Evolutionary conservation across 2,797 vertebrate species (phyloP), one percentile per base, ranked within the genome.

Genomic region (Sebastes glaucus): DNA sequence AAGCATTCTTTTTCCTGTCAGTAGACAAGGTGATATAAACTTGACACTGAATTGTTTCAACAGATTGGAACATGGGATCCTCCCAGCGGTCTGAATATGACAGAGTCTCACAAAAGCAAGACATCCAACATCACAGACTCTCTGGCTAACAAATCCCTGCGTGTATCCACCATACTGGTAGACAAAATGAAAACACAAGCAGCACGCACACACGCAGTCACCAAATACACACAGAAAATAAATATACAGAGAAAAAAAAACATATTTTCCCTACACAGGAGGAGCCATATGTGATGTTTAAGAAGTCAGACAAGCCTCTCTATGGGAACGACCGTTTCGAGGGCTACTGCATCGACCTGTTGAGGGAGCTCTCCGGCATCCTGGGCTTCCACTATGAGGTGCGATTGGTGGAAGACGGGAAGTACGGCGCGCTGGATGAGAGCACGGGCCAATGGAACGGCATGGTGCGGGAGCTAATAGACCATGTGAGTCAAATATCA

Each of bases 31-130:
- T 71, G 71, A 75, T 83, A 33, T 53, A 59, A 78, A 77, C 53
- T 42, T 86, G 75, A 87, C 69, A 35, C 35, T 89, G 71, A 87
- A 62, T 67, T 91, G 71, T 91, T 94, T 95, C 71, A 87, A 87
- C 94, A 99, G 98, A 97, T 99, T 93, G 98, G 98, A 90, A 99
- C 97, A 11, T 99, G 98, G 98, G 98, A 99, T 94, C 97, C 98
- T 42, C 93, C 96, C 86, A 98, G 96, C 72, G 98, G 98, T 52
- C 95, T 99, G 93, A 99, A 99, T 85, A 99, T 99, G 97, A 98
- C 97, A 73, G 98, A 99, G 74, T 97, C 91, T 92, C 98, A 98
- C 91, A 98, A 97, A 92, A 97, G 97, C 94, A 99, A 98, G 94
- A 96, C 96, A 74, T 95, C 97, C 79, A 99, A 99, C 91, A 96